A percentile compares a stretch with the other conserved stretches of the same genome.
These are phyloP conservation scores for Calidris pygmaea DNA, from an alignment of 2,113 vertebrate genomes.

Conservation along the genomic window DNA sequence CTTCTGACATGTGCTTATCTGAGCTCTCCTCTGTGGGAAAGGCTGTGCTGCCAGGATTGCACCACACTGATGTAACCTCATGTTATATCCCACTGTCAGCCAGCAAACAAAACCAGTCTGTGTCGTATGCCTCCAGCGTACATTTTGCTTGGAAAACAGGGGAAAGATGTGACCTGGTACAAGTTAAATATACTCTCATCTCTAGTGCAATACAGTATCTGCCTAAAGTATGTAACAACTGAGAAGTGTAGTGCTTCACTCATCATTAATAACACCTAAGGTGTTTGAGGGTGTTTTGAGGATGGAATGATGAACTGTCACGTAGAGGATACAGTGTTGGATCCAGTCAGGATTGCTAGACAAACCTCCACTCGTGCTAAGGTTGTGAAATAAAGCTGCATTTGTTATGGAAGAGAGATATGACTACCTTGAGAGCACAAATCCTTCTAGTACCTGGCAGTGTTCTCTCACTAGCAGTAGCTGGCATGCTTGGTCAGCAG, in stretches of 20 bases:
- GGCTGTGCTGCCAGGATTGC: not conserved
- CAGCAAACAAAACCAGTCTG: not conserved
- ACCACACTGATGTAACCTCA: not conserved
- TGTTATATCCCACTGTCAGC: not conserved
- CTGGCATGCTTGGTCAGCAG: not conserved
- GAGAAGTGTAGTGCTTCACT: not conserved
- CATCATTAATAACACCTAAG: not conserved
- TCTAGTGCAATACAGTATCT: not conserved
- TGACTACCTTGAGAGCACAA: not conserved
- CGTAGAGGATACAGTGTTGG: accelerated
- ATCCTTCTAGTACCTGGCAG: not conserved
- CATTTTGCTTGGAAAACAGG: not conserved
- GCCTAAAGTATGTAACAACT: not conserved
- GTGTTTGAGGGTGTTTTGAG: not conserved
- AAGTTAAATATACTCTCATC: not conserved
- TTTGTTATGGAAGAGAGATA: not conserved
- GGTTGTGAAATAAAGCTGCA: not conserved
- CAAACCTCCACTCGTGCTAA: too few relatives aligned
- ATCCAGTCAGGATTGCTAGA: not conserved
- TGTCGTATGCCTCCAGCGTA: accelerated
- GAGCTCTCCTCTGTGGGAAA: not conserved
- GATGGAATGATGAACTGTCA: not conserved
- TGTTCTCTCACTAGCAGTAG: not conserved
- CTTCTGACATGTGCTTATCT: not conserved
- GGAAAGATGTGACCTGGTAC: not conserved